A percentile compares a stretch with the other conserved stretches of the same genome.
These are phyloP conservation scores for Heliconius ethilla DNA, from an alignment of 2,888 invertebrate species.

Conservation along the genomic window DNA sequence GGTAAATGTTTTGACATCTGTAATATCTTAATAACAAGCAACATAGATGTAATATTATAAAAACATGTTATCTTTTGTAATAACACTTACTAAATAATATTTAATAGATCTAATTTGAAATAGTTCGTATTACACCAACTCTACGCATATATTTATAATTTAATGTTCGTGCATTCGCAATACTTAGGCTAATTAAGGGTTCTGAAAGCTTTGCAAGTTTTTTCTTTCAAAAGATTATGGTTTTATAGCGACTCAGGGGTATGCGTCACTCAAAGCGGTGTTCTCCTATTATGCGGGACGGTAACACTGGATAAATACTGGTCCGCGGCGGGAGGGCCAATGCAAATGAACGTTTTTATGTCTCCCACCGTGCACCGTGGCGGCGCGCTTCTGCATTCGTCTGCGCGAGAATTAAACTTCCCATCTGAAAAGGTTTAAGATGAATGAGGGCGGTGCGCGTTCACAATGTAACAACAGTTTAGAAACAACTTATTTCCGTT, in stretches of 20 bases:
- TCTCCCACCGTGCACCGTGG: conserved; percentile 56
- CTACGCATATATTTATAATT: conserved; percentile 23
- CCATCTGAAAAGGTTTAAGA: conserved; percentile 77
- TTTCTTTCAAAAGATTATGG: conserved; percentile 60
- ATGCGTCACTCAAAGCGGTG: conserved; percentile 65
- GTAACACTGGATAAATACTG: conserved; percentile 73
- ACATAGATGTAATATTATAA: background rate
- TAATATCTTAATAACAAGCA: background rate
- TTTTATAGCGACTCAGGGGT: conserved; percentile 60
- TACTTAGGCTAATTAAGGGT: conserved; percentile 62
- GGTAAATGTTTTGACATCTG: background rate
- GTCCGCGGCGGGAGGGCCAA: conserved; percentile 64
- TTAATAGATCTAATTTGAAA: background rate
- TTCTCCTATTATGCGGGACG: conserved; percentile 70
- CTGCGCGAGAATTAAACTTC: conserved; percentile 71
- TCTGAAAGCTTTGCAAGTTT: conserved; percentile 56
- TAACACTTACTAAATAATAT: background rate
- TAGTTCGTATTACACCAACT: conserved; percentile 8
- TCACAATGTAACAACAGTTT: conserved; percentile 75
- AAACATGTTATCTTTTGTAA: background rate
- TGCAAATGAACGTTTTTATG: conserved; percentile 77
- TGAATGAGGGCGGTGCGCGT: conserved; percentile 69
- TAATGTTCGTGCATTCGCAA: conserved; percentile 39
- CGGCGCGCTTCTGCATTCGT: conserved; percentile 60
- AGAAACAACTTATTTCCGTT: conserved; percentile 73